Evolutionary conservation across 2,113 vertebrate genomes (phyloP).

Genomic region (Mola mola): DNA sequence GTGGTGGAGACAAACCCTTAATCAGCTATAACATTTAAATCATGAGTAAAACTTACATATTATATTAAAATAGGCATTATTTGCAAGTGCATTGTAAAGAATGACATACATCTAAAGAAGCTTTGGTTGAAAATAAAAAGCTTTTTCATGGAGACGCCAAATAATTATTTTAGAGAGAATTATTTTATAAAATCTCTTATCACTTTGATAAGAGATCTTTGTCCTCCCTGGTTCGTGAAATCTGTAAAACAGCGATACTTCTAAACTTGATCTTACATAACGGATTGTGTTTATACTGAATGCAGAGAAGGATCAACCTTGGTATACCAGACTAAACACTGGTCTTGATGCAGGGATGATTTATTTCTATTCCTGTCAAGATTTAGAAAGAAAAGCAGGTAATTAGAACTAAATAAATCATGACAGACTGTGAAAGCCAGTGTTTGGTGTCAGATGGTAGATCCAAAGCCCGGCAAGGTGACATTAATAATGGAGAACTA

Average conservation of each 20-base stretch:
- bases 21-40: too few relatives aligned
- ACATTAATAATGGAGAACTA: slow-evolving; percentile 67
- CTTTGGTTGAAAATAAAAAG: too few relatives aligned
- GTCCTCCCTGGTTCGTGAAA: too few relatives aligned
- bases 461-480: slow-evolving; percentile 58
- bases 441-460: slow-evolving; percentile 76
- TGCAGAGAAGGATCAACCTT: slow-evolving; percentile 64
- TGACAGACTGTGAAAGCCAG: slow-evolving; percentile 65
- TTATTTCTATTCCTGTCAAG: slow-evolving; percentile 76
- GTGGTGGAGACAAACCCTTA: too few relatives aligned
- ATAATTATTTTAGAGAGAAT: too few relatives aligned
- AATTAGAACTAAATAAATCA: slow-evolving; percentile 87
- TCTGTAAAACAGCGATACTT: slow-evolving; percentile 22
- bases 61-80: too few relatives aligned
- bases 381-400: slow-evolving; percentile 82
- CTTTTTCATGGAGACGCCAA: too few relatives aligned
- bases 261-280: slow-evolving; percentile 79
- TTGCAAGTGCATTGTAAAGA: too few relatives aligned
- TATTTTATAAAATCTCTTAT: too few relatives aligned
- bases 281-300: slow-evolving; percentile 69
- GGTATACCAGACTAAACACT: slow-evolving; percentile 63
- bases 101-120: too few relatives aligned
- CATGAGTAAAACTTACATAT: too few relatives aligned
- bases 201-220: too few relatives aligned
- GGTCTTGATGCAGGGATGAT: slow-evolving; percentile 61